Base-by-base conservation (phyloP, 2,113 vertebrate genomes). In the Dendrocopos noguchii region DNA sequence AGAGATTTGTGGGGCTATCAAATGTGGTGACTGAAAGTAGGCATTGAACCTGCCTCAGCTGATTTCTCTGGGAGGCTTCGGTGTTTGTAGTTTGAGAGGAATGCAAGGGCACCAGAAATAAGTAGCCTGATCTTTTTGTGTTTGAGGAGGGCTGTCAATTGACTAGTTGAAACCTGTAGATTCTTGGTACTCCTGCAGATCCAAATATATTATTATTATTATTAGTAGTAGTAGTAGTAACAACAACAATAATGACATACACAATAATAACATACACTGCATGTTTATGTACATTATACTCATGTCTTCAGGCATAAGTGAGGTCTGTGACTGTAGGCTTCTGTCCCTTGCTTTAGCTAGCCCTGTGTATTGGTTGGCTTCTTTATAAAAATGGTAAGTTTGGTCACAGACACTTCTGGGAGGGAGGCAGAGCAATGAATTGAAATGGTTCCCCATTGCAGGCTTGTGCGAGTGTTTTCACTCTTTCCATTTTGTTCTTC, bases 1-100 rank as follows among this genome's bases (percentile, higher is more conserved):
- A 55, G 8, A 78, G 73, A 95, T 88, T 79, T 94, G 93, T 94
- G 88, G 39, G 27, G 12, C 46, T 93, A 59, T 93, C 90, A 93
- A 11, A 87, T 50, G 27, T 63, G 28, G 72, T 88, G 76, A 80
- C 70, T 88, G 70, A 90, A 95, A 70, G 68, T 42, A 78, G 59
- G 9, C 2, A 7, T 29, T 68, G 80, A 86, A 68, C 34, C 29
- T 8, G 2, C 80, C 82, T 82, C 20, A 42, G 31, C 25, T 87
- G 67, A 57, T 91, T 89, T 89, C 82, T 77, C 47, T 65, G 83
- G n/a, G 24, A 80, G 68, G 7, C 36, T 81, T 93, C 68, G 59
- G 8, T 4, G 39, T 80, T 67, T 81, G n/a, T 15, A 74, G 18
- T 77, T 92, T 74, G 65, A 78, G 53, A 80, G 28, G 17, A 60